A percentile compares a stretch with the other conserved stretches of the same genome.
Evolutionary conservation across 2,113 vertebrate species (phyloP).

Genomic region (Gasterosteus aculeatus): DNA sequence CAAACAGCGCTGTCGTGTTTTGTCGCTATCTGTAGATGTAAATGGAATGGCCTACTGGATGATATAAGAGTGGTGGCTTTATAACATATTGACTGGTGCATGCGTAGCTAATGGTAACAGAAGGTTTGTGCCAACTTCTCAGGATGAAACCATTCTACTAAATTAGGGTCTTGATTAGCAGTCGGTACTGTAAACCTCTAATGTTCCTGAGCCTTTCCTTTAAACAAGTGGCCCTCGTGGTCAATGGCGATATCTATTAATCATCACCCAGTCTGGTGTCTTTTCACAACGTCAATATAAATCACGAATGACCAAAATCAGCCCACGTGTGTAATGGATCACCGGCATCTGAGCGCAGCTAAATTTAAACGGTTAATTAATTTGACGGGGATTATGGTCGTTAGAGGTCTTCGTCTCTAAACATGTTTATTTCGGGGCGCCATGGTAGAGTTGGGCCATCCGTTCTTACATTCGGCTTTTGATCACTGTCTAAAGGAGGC

Average conservation of each 20-base stretch:
- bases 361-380: constrained; percentile 30
- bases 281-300: constrained; percentile 17
- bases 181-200: constrained; percentile 13
- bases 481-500: constrained; percentile 16
- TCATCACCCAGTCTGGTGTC: constrained; percentile 14
- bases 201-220: background rate
- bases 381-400: constrained; percentile 39
- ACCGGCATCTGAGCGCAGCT: constrained; percentile 61
- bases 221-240: background rate
- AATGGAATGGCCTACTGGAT: constrained; percentile 41
- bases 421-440: constrained; percentile 24
- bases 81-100: constrained; percentile 14
- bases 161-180: constrained; percentile 15
- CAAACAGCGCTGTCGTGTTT: constrained; percentile 37
- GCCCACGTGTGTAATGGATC: constrained; percentile 35
- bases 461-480: constrained; percentile 42
- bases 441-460: constrained; percentile 44
- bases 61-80: constrained; percentile 42
- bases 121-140: constrained; percentile 59
- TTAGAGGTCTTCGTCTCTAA: constrained; percentile 42
- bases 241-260: constrained; percentile 17
- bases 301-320: constrained; percentile 47
- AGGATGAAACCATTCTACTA: constrained; percentile 30
- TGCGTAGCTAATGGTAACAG: constrained; percentile 35
- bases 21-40: constrained; percentile 36